Conservation (phyloP, 2,797 vertebrate genomes). For the Pantherophis vulpinus region DNA sequence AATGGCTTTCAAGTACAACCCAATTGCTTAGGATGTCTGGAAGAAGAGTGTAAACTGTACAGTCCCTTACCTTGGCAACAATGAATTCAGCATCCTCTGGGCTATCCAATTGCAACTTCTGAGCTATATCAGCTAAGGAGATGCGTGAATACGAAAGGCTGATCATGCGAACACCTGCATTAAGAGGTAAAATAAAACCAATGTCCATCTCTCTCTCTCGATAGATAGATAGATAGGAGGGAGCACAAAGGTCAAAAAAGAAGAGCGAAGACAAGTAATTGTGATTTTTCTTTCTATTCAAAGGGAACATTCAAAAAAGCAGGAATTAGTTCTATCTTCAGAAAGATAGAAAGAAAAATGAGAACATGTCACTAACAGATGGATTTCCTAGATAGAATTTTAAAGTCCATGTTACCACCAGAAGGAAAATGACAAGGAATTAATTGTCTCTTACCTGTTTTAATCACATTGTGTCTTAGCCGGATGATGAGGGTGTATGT, state of each 20-base stretch:
- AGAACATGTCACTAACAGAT: neutral
- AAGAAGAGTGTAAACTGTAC: neutral
- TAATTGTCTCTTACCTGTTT: constrained; percentile 79
- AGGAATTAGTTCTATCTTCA: neutral
- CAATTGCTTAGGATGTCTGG: neutral
- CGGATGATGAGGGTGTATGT: constrained; percentile 98
- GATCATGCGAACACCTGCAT: constrained; percentile 93
- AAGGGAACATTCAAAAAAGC: neutral
- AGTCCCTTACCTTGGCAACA: constrained; percentile 86
- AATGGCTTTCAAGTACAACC: neutral
- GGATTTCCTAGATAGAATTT: neutral
- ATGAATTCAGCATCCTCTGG: constrained; percentile 97
- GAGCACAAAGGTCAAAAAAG: neutral
- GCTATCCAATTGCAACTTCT: constrained; percentile 95
- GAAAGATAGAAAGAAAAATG: neutral
- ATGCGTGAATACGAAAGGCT: constrained; percentile 96
- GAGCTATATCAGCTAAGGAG: constrained; percentile 92
- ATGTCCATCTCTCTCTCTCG: too few relatives aligned
- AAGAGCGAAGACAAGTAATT: neutral
- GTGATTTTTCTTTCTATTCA: neutral
- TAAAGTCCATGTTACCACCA: neutral
- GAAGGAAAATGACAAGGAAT: neutral
- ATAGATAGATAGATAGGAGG: too few relatives aligned
- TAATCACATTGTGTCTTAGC: constrained; percentile 96
- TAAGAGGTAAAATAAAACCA: neutral